Evolutionary conservation across 2,797 vertebrate species (phyloP).

Genomic region (Gephyroberyx darwinii): DNA sequence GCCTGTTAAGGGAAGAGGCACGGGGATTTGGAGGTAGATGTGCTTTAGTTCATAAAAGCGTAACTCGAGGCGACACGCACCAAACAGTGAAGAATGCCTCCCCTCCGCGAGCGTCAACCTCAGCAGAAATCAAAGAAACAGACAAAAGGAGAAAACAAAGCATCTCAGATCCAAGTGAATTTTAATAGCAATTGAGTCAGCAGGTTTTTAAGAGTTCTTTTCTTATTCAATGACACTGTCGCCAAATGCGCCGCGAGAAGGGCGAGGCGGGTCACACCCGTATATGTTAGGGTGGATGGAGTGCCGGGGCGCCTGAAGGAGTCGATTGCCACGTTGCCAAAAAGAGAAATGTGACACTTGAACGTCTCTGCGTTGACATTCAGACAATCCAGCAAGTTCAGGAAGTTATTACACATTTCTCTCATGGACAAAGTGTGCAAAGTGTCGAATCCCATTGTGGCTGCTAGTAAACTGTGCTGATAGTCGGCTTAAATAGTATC

Average conservation of each 20-base stretch:
- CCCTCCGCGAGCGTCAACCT: conserved; percentile 20
- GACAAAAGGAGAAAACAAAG: conserved; percentile 34
- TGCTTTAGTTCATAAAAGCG: conserved; percentile 43
- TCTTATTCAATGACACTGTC: conserved; percentile 22
- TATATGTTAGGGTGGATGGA: not conserved
- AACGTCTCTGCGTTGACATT: too few relatives aligned
- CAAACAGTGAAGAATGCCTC: conserved; percentile 37
- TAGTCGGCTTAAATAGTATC: too few relatives aligned
- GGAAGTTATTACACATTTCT: too few relatives aligned
- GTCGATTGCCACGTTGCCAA: too few relatives aligned
- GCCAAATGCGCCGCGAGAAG: not conserved
- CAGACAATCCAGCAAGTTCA: too few relatives aligned
- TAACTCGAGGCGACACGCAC: conserved; percentile 47
- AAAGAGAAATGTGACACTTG: too few relatives aligned
- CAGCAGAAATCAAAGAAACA: conserved; percentile 48
- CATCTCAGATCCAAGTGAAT: conserved; percentile 33
- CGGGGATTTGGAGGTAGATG: conserved; percentile 36
- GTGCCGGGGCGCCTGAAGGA: too few relatives aligned
- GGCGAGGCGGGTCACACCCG: not conserved
- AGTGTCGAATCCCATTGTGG: too few relatives aligned
- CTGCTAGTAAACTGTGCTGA: too few relatives aligned
- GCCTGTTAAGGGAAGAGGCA: conserved; percentile 22
- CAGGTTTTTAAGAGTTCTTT: conserved; percentile 27
- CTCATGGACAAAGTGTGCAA: too few relatives aligned
- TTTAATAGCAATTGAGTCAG: conserved; percentile 53